Evolutionary conservation across 2,888 invertebrate genomes (phyloP), one percentile per base, ranked within the genome.

Genomic region (Aspidapion aeneum): DNA sequence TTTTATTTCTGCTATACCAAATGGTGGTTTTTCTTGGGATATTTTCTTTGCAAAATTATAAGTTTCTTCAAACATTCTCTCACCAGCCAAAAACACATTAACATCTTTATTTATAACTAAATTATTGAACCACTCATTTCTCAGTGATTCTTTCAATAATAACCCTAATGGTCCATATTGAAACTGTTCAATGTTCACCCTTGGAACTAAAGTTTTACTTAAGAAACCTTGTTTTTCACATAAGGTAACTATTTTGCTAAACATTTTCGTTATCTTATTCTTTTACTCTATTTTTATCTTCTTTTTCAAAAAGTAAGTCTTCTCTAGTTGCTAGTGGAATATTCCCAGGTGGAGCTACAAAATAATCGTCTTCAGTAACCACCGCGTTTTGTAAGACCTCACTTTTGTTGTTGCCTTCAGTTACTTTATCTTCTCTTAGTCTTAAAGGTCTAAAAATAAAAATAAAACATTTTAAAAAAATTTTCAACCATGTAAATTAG

Each of bases 301-400:
- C 62, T 66, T 71, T 72, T 69, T 75, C 75, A 71, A 75, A 73
- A 65, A 80, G 71, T 18, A 74, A 74, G 66, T 81, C 75, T 51
- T 79, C 75, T 65, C 78, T 72, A 49, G 75, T 78, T 75, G 87
- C 86, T 63, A 91, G 75, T 0, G 91, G 90, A 72, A 92, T 90
- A 77, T 93, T 93, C 70, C 95, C 94, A 17, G 90, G 90, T 7
- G 96, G 96, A 22, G 93, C 91, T 16, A 96, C 90, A 82, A 94
- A 96, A 78, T 95, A 96, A 72, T 94, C 93, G 77, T 96, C 96
- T 75, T 94, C 93, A 16, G 84, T 84, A 60, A 90, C 69, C 49
- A 82, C 74, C 1, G 96, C 91, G 84, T 94, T 93, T 66, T 81
- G 83, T 62, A 96, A 77, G 65, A 96, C 84, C 60, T 88, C 86